Evolutionary conservation across 1,140 invertebrate species (phyloP), one percentile per base, ranked within the genome.

Genomic region (Ostrea edulis): DNA sequence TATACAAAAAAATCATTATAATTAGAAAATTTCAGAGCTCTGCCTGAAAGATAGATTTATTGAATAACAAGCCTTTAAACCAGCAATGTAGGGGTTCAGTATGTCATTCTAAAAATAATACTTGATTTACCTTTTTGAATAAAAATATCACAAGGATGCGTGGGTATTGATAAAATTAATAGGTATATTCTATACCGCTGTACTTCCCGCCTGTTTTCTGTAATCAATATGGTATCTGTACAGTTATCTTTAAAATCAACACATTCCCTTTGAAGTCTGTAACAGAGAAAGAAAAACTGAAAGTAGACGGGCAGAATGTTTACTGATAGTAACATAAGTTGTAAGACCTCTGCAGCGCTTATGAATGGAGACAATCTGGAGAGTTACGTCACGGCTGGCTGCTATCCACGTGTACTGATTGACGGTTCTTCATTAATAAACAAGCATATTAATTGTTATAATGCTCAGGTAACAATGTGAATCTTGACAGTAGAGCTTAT

Each of bases 391-490:
- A 25, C 29, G 25, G 68, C 25, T 25, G 12, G 9, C 22, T 77
- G 25, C 29, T 62, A n/a, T 5, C 29, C 29, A 35, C 29, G 68
- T 35, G 68, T 25, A 9, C 14, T 77, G 68, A 77, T 77, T 77
- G 68, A 77, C 68, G 68, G 68, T 35, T 77, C 8, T 77, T 77
- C 68, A 77, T 77, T 77, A 77, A 77, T 77, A 77, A 77, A 77
- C 68, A 77, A 77, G 68, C 68, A 77, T 77, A 77, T 77, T 77
- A 77, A 77, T 77, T 77, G 68, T 12, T 77, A 77, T 35, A 77
- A 29, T 77, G 25, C 29, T 35, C 68, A 77, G 68, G 68, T 77
- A 77, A 77, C 68, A 29, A 77, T 29, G 68, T 77, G 68, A 29
- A 77, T 77, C 68, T 77, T 77, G 68, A 77, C 68, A 77, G 25